Evolutionary conservation across 1,140 invertebrate genomes (phyloP).

Genomic region (Saccostrea cuccullata): DNA sequence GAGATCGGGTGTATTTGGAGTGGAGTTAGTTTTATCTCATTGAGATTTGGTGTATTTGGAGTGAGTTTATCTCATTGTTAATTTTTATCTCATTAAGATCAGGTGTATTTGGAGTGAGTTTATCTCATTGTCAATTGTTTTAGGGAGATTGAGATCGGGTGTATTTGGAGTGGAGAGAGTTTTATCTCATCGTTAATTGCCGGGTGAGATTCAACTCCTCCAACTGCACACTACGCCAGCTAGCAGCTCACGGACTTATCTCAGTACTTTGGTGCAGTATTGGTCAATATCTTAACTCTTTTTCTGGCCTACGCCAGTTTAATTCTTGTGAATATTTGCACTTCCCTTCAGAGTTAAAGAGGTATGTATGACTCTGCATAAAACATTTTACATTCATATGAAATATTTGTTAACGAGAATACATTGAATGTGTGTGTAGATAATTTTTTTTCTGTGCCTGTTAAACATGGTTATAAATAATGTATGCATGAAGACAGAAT

Average conservation of each 20-base stretch:
- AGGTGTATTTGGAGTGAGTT: conserved; percentile 82
- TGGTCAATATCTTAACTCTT: background rate
- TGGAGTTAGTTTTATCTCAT: background rate
- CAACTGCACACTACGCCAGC: conserved; percentile 82
- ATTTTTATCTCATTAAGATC: background rate
- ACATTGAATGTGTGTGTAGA: background rate
- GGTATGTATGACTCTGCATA: conserved; percentile 25
- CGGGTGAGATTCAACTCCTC: conserved; percentile 89
- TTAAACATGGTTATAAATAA: background rate
- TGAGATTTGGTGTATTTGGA: background rate
- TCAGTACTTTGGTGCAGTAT: background rate
- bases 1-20: background rate
- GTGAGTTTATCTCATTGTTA: background rate
- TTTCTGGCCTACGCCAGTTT: background rate
- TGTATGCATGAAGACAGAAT: background rate
- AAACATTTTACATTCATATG: background rate
- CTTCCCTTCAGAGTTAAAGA: background rate
- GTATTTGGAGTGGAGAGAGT: conserved; percentile 83
- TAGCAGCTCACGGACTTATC: conserved; percentile 52
- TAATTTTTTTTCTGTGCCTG: background rate
- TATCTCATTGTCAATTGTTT: conserved; percentile 83
- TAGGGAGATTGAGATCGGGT: conserved; percentile 50
- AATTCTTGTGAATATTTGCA: background rate
- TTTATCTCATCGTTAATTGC: conserved; percentile 84
- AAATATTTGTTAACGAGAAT: background rate